A percentile compares a stretch with the other conserved stretches of the same genome.
phyloP scores from a whole-genome alignment of 2,888 invertebrate genomes.

The Molanna angustata region DNA sequence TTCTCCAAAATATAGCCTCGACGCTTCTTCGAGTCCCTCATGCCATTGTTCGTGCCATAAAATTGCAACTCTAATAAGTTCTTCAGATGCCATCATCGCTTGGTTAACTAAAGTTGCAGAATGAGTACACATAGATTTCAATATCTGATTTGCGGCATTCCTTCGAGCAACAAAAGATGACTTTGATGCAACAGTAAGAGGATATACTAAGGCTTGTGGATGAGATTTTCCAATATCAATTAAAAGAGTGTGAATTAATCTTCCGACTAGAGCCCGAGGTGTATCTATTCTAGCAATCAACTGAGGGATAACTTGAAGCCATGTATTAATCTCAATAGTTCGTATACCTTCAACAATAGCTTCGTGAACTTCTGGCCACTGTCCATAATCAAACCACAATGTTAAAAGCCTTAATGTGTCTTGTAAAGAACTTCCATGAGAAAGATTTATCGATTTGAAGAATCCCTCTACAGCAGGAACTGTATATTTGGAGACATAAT shows the following conservation, averaged over 20 bases:
- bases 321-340: slow-evolving; percentile 94
- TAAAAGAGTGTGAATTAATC: slow-evolving; percentile 87
- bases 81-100: slow-evolving; percentile 94
- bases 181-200: slow-evolving; percentile 95
- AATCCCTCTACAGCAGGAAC: slow-evolving; percentile 95
- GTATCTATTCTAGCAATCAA: slow-evolving; percentile 97
- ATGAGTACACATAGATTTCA: slow-evolving; percentile 95
- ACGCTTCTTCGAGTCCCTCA: slow-evolving; percentile 94
- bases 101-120: slow-evolving; percentile 90
- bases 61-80: slow-evolving; percentile 95
- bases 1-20: slow-evolving; percentile 91
- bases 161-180: slow-evolving; percentile 82
- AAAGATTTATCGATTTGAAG: slow-evolving; percentile 90
- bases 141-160: slow-evolving; percentile 89
- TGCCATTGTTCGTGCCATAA: slow-evolving; percentile 99
- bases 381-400: slow-evolving; percentile 97
- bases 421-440: slow-evolving; percentile 90
- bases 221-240: slow-evolving; percentile 97
- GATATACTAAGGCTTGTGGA: slow-evolving; percentile 97
- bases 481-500: slow-evolving; percentile 73
- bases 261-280: slow-evolving; percentile 81
- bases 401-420: slow-evolving; percentile 94
- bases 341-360: slow-evolving; percentile 90
- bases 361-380: slow-evolving; percentile 90
- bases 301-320: slow-evolving; percentile 99